Conservation (phyloP, 2,113 vertebrate genomes). For the Ciconia boyciana region DNA sequence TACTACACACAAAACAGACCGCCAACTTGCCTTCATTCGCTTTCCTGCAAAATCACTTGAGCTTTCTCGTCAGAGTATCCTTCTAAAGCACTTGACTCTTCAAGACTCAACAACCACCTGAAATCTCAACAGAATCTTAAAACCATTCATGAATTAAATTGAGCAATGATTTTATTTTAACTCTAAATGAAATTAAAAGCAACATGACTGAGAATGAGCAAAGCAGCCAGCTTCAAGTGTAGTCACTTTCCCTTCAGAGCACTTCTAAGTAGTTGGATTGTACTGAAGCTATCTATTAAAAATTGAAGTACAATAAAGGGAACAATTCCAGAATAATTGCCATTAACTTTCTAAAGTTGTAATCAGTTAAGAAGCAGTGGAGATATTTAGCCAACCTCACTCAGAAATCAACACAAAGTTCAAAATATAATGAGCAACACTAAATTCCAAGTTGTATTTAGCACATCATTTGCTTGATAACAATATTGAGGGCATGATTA, state of each 20-base stretch:
- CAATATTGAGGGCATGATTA: neutral
- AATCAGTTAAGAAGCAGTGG: neutral
- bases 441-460: neutral
- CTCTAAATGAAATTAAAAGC: slow-evolving; percentile 20
- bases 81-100: slow-evolving; percentile 22
- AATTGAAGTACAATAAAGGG: neutral
- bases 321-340: slow-evolving; percentile 15
- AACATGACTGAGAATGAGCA: neutral
- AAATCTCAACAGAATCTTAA: slow-evolving; percentile 29
- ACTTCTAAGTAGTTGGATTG: neutral
- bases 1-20: neutral
- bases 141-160: slow-evolving; percentile 2
- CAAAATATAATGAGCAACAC: neutral
- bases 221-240: neutral
- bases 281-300: slow-evolving; percentile 7
- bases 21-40: neutral
- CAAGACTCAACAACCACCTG: neutral
- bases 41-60: neutral
- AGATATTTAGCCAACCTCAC: neutral
- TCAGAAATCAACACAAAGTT: neutral
- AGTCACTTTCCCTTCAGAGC: slow-evolving; percentile 20
- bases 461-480: neutral
- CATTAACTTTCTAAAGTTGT: neutral
- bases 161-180: slow-evolving; percentile 16
- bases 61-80: neutral